These are phyloP conservation scores for Drosophila phalerata DNA, from an alignment of 2,888 invertebrate species.

Conservation along the genomic window DNA sequence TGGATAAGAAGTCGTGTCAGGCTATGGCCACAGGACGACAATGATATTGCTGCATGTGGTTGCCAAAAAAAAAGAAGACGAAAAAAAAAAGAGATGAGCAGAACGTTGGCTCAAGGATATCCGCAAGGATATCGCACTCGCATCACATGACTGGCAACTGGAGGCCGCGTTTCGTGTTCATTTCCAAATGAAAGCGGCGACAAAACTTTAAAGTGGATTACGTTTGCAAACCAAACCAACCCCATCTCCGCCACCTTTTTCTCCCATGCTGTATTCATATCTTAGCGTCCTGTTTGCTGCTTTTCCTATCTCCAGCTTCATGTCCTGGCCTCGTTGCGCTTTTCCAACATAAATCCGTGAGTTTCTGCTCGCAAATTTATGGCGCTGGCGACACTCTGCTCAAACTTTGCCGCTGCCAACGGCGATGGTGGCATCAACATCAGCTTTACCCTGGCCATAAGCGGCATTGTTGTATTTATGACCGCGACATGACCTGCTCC, in stretches of 20 bases:
- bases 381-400: conserved; percentile 77
- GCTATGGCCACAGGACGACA: conserved; percentile 29
- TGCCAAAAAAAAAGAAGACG: conserved; percentile 39
- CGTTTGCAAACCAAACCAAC: conserved; percentile 53
- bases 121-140: conserved; percentile 73
- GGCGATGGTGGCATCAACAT: conserved; percentile 12
- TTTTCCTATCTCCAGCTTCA: conserved; percentile 64
- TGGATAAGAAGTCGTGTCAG: conserved; percentile 77
- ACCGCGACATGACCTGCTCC: conserved; percentile 83
- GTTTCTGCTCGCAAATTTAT: conserved; percentile 79
- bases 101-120: conserved; percentile 65
- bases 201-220: conserved; percentile 83
- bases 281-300: conserved; percentile 24
- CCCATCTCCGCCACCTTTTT: not conserved
- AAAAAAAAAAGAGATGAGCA: not conserved
- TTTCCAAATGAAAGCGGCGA: conserved; percentile 70
- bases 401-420: conserved; percentile 63
- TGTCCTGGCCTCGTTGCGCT: conserved; percentile 55
- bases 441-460: conserved; percentile 25
- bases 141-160: conserved; percentile 59
- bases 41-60: conserved; percentile 60
- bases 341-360: conserved; percentile 82
- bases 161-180: conserved; percentile 73
- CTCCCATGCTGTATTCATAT: conserved; percentile 10
- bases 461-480: conserved; percentile 82